Base-by-base conservation (phyloP, 30 jellyfish, hydroid and myxozoan species). In the Chrysaora quinquecirrha region DNA sequence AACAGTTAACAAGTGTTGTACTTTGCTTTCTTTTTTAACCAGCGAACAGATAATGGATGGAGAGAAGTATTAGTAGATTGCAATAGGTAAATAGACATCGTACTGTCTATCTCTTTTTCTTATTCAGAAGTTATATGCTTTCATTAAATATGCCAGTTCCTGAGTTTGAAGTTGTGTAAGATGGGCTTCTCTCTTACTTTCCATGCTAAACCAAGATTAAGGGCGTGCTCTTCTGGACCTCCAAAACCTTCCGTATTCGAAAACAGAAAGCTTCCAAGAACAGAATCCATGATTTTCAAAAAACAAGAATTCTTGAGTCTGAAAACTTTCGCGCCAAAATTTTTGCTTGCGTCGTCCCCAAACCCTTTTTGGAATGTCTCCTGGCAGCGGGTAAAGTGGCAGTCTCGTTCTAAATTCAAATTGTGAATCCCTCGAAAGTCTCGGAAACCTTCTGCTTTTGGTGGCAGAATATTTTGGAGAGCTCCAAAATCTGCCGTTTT, bases 31-130 rank as follows among this genome's bases (percentile, higher is more conserved):
- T 43, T 43, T 6, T 6, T 6, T 16, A 43, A 43, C n/a, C n/a
- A 86, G 96, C 76, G 35, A 76, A 86, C 90, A 11, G 73, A 30
- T 22, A 56, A 77, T 3, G 96, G 96, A 21, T 86, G 96, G 96
- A 67, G 96, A 31, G 96, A 86, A 77, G 79, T 86, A 18, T 48
- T 86, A 1, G 90, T 86, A 10, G 90, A 86, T 34, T 22, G 50
- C 35, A 38, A 64, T 29, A 34, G 64, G 90, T 85, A 46, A 38
- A 82, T 58, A 31, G 1, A 7, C 4, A 34, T 6, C 23, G 6
- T 25, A 2, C 30, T 1, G n/a, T 22, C 11, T 68, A 3, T 68
- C 80, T 30, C 24, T 68, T 4, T 7, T 14, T 6, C 19, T 68
- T 12, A 34, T 30, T 12, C 29, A 29, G 7, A 30, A 52, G 7